A percentile compares a stretch with the other conserved stretches of the same genome.
Conservation (phyloP, 2,888 invertebrate species). For the Melanargia galathea region DNA sequence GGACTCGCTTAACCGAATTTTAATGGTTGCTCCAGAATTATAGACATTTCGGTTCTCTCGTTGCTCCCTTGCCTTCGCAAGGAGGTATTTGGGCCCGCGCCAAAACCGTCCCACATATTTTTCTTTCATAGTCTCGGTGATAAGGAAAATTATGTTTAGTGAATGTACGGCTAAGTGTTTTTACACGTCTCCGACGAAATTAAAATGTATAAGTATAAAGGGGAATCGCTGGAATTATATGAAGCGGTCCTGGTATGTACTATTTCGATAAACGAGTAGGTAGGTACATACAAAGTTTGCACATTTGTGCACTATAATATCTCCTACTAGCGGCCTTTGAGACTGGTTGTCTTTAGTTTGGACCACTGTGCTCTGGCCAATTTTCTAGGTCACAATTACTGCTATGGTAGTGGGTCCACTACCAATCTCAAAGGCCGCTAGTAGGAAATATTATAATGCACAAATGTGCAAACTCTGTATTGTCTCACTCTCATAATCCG, state of each 20-base stretch:
- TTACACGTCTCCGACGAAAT: constrained; percentile 12
- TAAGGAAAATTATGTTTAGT: constrained; percentile 37
- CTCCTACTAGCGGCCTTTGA: no score
- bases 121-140: constrained; percentile 39
- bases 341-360: no score
- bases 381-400: no score
- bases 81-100: constrained; percentile 42
- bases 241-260: background rate
- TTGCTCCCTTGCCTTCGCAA: constrained; percentile 36
- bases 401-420: no score
- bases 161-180: constrained; percentile 31
- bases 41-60: constrained; percentile 48
- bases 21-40: constrained; percentile 53
- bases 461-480: no score
- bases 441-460: no score
- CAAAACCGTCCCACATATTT: constrained; percentile 41
- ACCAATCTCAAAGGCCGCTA: no score
- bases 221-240: background rate
- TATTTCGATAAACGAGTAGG: no score
- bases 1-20: constrained; percentile 52
- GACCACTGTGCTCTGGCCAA: no score
- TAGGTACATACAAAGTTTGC: no score
- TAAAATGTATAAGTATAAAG: constrained; percentile 11
- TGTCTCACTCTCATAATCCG: no score
- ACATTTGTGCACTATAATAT: no score